Base-by-base conservation (phyloP, 2,113 vertebrate species). In the Gallinago undulata region DNA sequence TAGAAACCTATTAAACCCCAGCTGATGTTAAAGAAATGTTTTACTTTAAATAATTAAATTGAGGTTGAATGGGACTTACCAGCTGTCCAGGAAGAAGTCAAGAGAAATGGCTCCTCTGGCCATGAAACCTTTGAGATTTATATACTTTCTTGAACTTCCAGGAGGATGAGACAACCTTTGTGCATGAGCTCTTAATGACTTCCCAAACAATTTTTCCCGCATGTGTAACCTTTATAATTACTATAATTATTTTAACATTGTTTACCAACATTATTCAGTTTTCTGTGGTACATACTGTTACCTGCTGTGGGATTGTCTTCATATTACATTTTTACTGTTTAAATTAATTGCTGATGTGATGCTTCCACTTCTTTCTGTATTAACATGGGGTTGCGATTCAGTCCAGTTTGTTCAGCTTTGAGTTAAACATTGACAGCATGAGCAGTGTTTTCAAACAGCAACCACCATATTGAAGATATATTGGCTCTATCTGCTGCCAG, bases 161-260 rank as follows among this genome's bases (percentile, higher is more conserved):
- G 94, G 72, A 81, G 75, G 96, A 19, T 93, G 93, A 95, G 90
- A 33, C 90, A 91, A 8, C 60, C 59, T 48, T 17, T 39, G 31
- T 80, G 69, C 27, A 8, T 56, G 48, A 96, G 69, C 21, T 18
- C 76, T 45, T 96, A 94, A 96, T 92, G 59, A 70, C 70, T 64
- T 35, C 19, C 72, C 91, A 89, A 91, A 91, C 80, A 75, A 55
- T 87, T 62, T 62, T 96, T 92, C 92, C 90, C 12, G 19, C 89
- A 43, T 88, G 84, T 85, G 91, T 86, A 97, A 92, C 55, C 11
- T 80, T 66, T 27, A 2, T 94, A 96, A 96, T 96, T 41, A 73
- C 90, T n/a, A 1, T 24, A 84, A 96, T 96, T 90, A 90, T 18
- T 74, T 45, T 8, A 55, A 77, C 21, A 11, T 41, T 88, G 96